Evolutionary conservation across 2,888 invertebrate genomes (phyloP), one percentile per base, ranked within the genome.

Genomic region (Pyrocoelia pectoralis): DNA sequence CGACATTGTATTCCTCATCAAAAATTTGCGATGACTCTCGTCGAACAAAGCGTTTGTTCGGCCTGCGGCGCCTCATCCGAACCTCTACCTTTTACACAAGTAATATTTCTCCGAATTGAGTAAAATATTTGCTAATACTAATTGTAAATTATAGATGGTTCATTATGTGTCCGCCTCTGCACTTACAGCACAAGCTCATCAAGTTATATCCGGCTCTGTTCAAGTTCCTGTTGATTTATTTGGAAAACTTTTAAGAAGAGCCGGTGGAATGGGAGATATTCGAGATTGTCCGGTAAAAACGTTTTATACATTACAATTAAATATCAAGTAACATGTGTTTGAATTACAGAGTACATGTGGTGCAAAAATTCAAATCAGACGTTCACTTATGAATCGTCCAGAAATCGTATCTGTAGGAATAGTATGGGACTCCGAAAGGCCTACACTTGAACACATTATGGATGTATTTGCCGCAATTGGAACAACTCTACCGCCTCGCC

Each of bases 131-230:
- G 15, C 19, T 41, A 46, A 53, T 38, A 3, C 1, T 24, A 24
- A 50, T 60, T 59, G 66, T 71, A 68, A 65, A 68, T 82, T 82
- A 8, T 84, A 95, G 94, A 95, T 96, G 95, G 97, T 97, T 18
- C 96, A 97, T 79, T 97, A 97, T 77, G 95, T 97, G 33, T 96
- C 97, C 6, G 95, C 97, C 4, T 95, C 95, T 17, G 95, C 97
- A 1, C 81, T 97, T 73, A 94, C 93, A 46, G 89, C 94, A 15
- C 94, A 94, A 82, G 92, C 93, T n/a, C 83, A 88, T 68, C 88
- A 89, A 77, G 86, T 84, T 69, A 69, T 74, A 2, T 79, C 81
- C 59, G 80, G 80, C 57, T 65, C 71, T 29, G 70, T 73, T 2
- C 80, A 81, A 65, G 75, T 82, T 55, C 87, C 88, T 48, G 80